Evolutionary conservation across 2,113 vertebrate species (phyloP).

Genomic region (Strigops habroptila): DNA sequence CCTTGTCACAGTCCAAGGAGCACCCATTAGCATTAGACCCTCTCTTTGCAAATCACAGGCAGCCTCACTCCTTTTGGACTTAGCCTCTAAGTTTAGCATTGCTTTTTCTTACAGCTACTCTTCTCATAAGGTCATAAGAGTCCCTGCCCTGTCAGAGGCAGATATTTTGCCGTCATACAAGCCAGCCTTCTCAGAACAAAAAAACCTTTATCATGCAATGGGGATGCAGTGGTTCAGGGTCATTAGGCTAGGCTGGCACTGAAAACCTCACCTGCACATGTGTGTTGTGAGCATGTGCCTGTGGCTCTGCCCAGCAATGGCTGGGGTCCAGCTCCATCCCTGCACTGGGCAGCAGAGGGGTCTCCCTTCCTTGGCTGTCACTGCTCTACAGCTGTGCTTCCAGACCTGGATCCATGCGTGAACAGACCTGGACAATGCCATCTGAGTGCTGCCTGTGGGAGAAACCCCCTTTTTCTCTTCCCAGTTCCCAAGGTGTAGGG

Average conservation of each 20-base stretch:
- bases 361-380: neutral
- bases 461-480: neutral
- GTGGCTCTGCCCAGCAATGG: neutral
- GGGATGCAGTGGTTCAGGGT: neutral
- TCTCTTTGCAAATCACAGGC: neutral
- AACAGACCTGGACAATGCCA: neutral
- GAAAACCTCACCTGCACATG: neutral
- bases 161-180: neutral
- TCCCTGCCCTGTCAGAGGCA: neutral
- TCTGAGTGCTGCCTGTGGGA: neutral
- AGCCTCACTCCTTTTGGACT: neutral
- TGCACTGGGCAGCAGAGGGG: neutral
- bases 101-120: neutral
- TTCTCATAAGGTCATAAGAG: neutral
- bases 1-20: neutral
- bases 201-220: neutral
- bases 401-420: neutral
- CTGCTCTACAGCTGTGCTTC: neutral
- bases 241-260: neutral
- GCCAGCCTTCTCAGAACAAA: neutral
- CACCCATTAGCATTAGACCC: neutral
- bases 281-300: neutral
- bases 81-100: neutral
- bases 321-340: neutral
- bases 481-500: neutral